These are phyloP conservation scores for Bombus turneri DNA, from an alignment of 1,140 invertebrate species.

Conservation along the genomic window DNA sequence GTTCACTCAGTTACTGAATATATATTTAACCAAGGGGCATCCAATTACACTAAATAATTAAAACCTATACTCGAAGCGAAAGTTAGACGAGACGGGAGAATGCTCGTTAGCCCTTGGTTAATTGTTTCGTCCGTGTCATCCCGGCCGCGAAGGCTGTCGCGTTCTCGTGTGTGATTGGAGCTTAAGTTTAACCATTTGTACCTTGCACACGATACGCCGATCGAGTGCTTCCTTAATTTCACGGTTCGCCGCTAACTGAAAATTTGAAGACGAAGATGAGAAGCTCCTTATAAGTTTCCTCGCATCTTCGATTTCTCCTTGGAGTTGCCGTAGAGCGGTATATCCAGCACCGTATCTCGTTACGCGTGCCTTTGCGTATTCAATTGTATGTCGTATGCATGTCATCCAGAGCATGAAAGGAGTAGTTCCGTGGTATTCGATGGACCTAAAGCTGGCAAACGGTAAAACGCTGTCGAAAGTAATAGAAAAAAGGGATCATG, in stretches of 20 bases:
- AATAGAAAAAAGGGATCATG: not conserved
- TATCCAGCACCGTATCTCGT: not conserved
- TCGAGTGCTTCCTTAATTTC: conserved; percentile 62
- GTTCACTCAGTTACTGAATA: not conserved
- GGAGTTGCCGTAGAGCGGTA: not conserved
- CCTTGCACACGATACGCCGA: conserved; percentile 38
- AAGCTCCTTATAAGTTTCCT: conserved; percentile 3
- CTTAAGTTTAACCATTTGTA: conserved; percentile 50
- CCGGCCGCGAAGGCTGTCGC: not conserved
- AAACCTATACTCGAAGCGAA: conserved; percentile 46
- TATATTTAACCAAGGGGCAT: not conserved
- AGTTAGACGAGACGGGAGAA: conserved; percentile 41
- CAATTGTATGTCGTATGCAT: not conserved
- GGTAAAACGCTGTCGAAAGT: not conserved
- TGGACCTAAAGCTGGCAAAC: not conserved
- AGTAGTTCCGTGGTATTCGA: not conserved
- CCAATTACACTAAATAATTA: conserved; percentile 61
- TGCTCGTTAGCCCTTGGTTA: conserved; percentile 60
- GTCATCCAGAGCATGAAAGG: not conserved
- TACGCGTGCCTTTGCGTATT: not conserved
- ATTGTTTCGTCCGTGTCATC: conserved; percentile 52
- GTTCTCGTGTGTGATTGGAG: conserved; percentile 12
- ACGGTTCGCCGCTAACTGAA: conserved; percentile 61
- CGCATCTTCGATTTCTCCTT: not conserved
- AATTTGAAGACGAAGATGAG: conserved; percentile 55